Conservation (phyloP, 2,113 vertebrate species). For the Lampris megalopsis region DNA sequence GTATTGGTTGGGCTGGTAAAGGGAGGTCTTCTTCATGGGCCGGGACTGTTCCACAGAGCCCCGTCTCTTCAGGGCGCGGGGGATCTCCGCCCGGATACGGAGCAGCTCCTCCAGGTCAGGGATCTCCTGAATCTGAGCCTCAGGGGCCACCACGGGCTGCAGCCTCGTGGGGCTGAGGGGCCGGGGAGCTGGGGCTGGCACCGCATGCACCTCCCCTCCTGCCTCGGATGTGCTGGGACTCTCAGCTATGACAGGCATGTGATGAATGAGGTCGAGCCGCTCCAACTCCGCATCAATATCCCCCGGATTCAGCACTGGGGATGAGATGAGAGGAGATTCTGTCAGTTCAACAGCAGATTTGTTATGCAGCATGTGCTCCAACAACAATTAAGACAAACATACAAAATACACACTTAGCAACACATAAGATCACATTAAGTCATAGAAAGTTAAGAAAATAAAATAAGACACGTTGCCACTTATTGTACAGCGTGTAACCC, state of each 20-base stretch:
- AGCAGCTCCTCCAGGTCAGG: constrained; percentile 85
- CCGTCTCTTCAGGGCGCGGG: constrained; percentile 88
- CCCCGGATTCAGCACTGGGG: constrained; percentile 65
- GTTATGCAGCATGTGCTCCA: no score
- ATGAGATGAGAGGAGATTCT: not conserved
- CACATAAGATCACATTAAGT: no score
- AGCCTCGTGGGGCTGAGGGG: constrained; percentile 91
- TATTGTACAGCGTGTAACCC: no score
- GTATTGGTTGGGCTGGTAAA: constrained; percentile 86
- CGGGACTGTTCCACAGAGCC: constrained; percentile 84
- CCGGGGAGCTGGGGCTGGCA: constrained; percentile 63
- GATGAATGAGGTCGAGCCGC: constrained; percentile 57
- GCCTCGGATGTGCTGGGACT: constrained; percentile 5
- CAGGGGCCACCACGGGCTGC: constrained; percentile 87
- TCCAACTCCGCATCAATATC: constrained; percentile 86
- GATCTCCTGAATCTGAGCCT: constrained; percentile 78
- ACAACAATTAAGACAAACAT: no score
- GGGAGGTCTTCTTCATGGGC: constrained; percentile 59
- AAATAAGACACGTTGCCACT: no score
- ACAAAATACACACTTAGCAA: no score
- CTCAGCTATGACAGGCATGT: constrained; percentile 53
- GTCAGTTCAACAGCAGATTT: no score
- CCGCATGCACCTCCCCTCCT: not conserved
- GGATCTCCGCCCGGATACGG: constrained; percentile 88
- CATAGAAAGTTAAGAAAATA: no score